phyloP scores from a whole-genome alignment of 2,797 vertebrate genomes.

The Labroides dimidiatus region DNA sequence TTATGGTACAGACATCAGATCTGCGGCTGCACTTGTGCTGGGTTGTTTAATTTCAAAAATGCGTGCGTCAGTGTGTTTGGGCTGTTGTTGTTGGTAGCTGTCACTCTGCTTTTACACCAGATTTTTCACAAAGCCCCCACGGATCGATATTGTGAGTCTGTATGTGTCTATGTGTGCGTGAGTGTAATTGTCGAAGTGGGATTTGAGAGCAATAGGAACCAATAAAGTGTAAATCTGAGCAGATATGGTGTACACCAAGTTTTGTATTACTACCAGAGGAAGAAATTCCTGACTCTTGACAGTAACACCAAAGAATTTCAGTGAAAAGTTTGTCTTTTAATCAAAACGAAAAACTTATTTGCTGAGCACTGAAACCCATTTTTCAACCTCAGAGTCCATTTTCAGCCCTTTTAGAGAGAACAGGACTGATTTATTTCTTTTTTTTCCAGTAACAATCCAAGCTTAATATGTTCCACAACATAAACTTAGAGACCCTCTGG shows the following conservation, averaged over 20 bases:
- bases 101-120: conserved; percentile 48
- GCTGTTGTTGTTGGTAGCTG: conserved; percentile 27
- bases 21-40: neutral
- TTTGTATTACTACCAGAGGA: conserved; percentile 12
- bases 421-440: neutral
- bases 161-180: conserved; percentile 15
- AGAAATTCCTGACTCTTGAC: conserved; percentile 6
- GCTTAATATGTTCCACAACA: conserved; percentile 2
- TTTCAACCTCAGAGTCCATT: neutral
- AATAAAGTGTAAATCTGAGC: conserved; percentile 62
- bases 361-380: neutral
- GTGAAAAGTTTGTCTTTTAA: conserved; percentile 13
- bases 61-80: conserved; percentile 14
- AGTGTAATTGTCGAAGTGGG: conserved; percentile 30
- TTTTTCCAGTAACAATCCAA: neutral
- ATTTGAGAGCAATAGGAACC: conserved; percentile 43
- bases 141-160: conserved; percentile 41
- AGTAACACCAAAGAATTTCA: neutral
- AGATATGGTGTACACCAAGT: conserved; percentile 30
- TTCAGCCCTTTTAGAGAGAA: neutral
- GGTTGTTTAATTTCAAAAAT: neutral
- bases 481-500: neutral
- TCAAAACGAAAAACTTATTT: conserved; percentile 3
- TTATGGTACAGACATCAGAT: conserved; percentile 6
- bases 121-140: conserved; percentile 35